These are phyloP conservation scores for Chrysochloris asiatica DNA, from an alignment of 2,113 vertebrate genomes.

Conservation along the genomic window DNA sequence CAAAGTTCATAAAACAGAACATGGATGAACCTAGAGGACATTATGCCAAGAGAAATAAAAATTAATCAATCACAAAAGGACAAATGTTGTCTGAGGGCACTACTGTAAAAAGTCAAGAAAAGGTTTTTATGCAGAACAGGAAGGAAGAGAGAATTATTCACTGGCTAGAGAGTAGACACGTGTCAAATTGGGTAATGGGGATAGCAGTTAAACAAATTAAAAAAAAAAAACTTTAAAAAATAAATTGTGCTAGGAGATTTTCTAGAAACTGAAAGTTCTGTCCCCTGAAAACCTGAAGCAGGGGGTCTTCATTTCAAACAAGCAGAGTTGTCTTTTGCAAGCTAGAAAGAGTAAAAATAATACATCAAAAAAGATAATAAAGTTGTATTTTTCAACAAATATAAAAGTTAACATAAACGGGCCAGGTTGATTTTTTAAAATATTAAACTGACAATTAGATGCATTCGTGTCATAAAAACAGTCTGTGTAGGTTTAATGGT, in stretches of 20 bases:
- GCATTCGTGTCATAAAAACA: neutral
- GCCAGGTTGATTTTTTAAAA: neutral
- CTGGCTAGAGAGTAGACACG: no score
- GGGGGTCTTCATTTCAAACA: neutral
- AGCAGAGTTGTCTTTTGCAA: neutral
- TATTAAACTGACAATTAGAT: neutral
- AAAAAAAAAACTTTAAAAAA: no score
- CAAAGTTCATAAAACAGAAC: no score
- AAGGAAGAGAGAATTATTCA: no score
- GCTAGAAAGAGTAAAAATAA: neutral
- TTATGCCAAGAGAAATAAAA: no score
- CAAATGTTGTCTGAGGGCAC: no score
- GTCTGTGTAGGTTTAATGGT: neutral
- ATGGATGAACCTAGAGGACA: no score
- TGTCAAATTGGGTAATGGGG: no score
- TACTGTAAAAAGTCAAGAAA: no score
- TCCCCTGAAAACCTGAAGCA: neutral
- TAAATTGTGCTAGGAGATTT: neutral
- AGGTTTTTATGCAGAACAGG: no score
- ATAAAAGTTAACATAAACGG: neutral
- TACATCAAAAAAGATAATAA: neutral
- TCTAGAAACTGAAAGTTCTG: conserved; percentile 17
- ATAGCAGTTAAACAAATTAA: no score
- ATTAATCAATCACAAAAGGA: no score
- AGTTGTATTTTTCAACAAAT: neutral